Base-by-base conservation (phyloP, 2,888 invertebrate species). In the Pyrrhia umbra region DNA sequence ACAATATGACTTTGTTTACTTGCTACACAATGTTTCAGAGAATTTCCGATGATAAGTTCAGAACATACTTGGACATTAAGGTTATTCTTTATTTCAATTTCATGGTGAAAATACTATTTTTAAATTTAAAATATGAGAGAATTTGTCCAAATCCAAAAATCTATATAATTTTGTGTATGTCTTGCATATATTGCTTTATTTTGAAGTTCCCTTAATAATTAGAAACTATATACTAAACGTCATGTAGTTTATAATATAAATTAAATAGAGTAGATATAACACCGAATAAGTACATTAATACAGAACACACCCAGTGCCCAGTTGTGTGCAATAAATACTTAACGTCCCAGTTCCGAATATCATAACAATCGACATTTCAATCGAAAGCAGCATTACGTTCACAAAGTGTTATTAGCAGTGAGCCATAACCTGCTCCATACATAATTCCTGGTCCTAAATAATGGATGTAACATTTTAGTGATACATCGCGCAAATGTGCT, bases 401-500 rank as follows among this genome's bases (percentile, higher is more conserved):
- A 69, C 34, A 13, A 15, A 34, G 9, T 46, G 46, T 37, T 37
- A 52, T 40, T 25, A 42, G 20, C 13, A 16, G 8, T 23, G 16
- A 10, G 20, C 25, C 47, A 49, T 45, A 62, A 62, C 34, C 56
- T 56, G 1, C 15, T 42, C 46, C 20, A 42, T 49, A 57, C 27
- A 55, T 71, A 57, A 66, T 52, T 49, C 46, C 18, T 25, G 18
- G 20, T 21, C 15, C 15, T 65, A 15, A 45, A 69, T 71, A 57
- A 75, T 75, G 56, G 42, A 68, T 46, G 75, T 23, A 37, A 46
- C 54, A 58, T 57, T 63, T 54, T 37, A 55, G 52, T 54, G 70
- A 58, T 51, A 61, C 49, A 34, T 45, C 23, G 25, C 58, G 23
- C 23, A 10, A 16, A 37, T 56, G 69, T 18, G 15, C 18, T 10